These are phyloP conservation scores for Caenorhabditis panamensis DNA, from an alignment of 2,888 invertebrate genomes.

Conservation along the genomic window DNA sequence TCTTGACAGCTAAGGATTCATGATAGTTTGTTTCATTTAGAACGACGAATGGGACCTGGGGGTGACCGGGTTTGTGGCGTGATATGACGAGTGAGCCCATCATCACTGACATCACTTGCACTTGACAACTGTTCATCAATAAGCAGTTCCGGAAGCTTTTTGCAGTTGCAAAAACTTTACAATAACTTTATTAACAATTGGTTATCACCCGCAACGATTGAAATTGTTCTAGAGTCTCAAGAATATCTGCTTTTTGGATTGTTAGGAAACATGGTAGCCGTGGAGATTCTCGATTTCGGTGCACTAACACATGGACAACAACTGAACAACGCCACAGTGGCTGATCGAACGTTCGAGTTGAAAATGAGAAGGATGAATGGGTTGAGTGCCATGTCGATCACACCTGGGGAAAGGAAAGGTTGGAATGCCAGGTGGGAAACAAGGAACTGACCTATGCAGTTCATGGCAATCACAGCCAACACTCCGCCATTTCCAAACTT, in stretches of 20 bases:
- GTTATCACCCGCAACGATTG: not conserved
- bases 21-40: no score
- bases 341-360: constrained; percentile 43
- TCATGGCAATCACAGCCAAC: constrained; percentile 37
- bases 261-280: constrained; percentile 19
- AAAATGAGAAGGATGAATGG: constrained; percentile 52
- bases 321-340: constrained; percentile 24
- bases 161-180: no score
- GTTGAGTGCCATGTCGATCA: constrained; percentile 54
- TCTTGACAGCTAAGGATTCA: no score
- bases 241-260: constrained; percentile 13
- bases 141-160: no score
- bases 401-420: constrained; percentile 42
- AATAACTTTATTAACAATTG: no score
- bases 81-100: no score
- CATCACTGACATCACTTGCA: no score
- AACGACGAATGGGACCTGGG: no score
- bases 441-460: constrained; percentile 38
- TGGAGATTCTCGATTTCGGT: constrained; percentile 19
- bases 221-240: not conserved
- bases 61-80: no score
- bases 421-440: no score
- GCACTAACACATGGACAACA: constrained; percentile 17
- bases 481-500: constrained; percentile 43
- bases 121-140: no score